Conservation (phyloP, 2,888 invertebrate species). For the Agrochola circellaris region DNA sequence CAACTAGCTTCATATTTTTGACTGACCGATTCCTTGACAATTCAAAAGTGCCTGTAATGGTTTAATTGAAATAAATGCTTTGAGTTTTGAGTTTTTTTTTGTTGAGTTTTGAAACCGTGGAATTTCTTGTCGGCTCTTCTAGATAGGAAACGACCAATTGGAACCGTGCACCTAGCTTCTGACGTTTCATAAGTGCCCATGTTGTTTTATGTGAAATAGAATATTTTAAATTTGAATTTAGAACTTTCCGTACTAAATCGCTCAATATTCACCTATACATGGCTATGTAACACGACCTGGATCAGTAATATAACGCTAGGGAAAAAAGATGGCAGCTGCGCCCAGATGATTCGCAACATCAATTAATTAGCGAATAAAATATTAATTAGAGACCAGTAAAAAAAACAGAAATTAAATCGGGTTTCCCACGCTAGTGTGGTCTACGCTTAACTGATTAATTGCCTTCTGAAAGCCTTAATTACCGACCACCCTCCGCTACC, state of each 20-base stretch:
- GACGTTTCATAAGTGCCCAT: too few species aligned
- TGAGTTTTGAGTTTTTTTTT: too few species aligned
- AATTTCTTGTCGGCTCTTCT: too few species aligned
- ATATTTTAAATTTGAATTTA: background rate
- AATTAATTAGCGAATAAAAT: slow-evolving; percentile 5
- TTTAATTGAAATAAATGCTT: too few species aligned
- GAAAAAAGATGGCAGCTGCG: background rate
- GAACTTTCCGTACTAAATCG: background rate
- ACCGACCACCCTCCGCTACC: background rate
- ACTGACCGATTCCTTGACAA: too few species aligned
- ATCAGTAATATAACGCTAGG: background rate
- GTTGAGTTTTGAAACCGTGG: too few species aligned
- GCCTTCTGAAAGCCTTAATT: background rate
- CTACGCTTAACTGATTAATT: slow-evolving; percentile 19
- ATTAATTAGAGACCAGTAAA: slow-evolving; percentile 1
- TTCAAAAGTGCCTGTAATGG: too few species aligned
- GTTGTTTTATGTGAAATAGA: too few species aligned
- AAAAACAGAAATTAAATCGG: background rate
- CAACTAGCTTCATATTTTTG: too few species aligned
- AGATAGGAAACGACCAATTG: too few species aligned
- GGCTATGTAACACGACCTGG: background rate
- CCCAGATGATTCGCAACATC: background rate
- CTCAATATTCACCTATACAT: too few species aligned
- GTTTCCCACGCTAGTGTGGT: slow-evolving; percentile 18
- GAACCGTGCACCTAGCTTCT: too few species aligned